Percentiles rank a stretch among this genome's conserved stretches.
These are phyloP conservation scores for Cotesia chilonis DNA, from an alignment of 1,140 invertebrate genomes.

Conservation along the genomic window DNA sequence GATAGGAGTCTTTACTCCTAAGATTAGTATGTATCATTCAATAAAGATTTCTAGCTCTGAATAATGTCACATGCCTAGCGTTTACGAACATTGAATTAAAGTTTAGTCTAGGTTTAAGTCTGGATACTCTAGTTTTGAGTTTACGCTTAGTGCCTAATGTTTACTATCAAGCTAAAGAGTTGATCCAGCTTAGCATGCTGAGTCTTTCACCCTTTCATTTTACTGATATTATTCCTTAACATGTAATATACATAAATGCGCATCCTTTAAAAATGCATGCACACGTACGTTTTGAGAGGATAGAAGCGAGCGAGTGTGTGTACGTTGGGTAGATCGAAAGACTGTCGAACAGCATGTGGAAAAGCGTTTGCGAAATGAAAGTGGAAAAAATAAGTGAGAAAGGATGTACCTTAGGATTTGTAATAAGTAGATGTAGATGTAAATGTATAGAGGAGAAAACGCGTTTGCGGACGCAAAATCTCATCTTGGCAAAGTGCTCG, in stretches of 20 bases:
- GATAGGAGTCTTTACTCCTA: neutral
- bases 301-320: neutral
- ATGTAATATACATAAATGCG: no score
- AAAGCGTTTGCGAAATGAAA: conserved; percentile 16
- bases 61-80: no score
- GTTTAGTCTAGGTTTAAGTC: no score
- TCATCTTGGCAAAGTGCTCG: conserved; percentile 50
- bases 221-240: no score
- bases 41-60: neutral
- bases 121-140: no score
- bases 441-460: neutral
- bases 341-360: conserved; percentile 18
- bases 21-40: neutral
- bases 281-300: neutral
- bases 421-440: neutral
- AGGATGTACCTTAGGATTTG: neutral
- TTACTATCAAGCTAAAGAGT: no score
- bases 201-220: no score
- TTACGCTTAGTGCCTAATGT: no score
- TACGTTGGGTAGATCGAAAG: conserved; percentile 13
- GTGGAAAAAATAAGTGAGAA: conserved; percentile 8
- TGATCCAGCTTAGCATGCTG: no score
- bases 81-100: no score
- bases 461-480: conserved; percentile 38
- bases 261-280: neutral